Conservation (phyloP, 2,113 vertebrate genomes). For the Trogon melanurus region DNA sequence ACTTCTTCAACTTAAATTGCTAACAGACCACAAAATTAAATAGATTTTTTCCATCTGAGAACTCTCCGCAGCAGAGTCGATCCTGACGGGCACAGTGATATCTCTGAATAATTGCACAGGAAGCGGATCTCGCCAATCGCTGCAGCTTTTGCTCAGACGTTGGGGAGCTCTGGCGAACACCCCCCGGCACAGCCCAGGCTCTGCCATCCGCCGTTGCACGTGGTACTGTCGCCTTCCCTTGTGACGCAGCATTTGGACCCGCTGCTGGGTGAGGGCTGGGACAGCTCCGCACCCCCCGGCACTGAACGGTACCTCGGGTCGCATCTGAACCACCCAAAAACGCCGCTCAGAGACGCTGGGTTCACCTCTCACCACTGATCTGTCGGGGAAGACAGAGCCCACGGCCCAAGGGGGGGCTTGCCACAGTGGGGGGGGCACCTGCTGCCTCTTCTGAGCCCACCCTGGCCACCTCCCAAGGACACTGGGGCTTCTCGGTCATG, state of each 20-base stretch:
- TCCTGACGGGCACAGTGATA: neutral
- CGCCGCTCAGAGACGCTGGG: fast-evolving
- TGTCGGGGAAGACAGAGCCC: neutral
- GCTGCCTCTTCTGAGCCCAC: neutral
- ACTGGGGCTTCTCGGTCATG: fast-evolving
- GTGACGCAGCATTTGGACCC: fast-evolving
- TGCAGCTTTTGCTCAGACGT: neutral
- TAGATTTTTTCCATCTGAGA: conserved; percentile 48
- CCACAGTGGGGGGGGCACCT: neutral
- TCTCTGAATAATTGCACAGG: neutral
- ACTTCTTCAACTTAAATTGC: conserved; percentile 48
- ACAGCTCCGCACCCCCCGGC: fast-evolving
- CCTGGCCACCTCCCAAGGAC: neutral
- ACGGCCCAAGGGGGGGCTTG: neutral
- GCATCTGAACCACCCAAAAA: neutral
- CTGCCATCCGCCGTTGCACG: fast-evolving
- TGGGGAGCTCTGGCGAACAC: neutral
- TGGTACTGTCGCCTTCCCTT: too few relatives aligned
- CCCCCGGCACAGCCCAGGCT: fast-evolving
- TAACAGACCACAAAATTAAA: conserved; percentile 47
- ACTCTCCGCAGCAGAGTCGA: neutral
- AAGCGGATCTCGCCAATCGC: too few relatives aligned
- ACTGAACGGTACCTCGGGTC: fast-evolving
- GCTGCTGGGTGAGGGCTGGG: neutral
- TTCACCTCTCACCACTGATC: neutral